Conservation (phyloP, 1,140 invertebrate species). For the Forficula auricularia region DNA sequence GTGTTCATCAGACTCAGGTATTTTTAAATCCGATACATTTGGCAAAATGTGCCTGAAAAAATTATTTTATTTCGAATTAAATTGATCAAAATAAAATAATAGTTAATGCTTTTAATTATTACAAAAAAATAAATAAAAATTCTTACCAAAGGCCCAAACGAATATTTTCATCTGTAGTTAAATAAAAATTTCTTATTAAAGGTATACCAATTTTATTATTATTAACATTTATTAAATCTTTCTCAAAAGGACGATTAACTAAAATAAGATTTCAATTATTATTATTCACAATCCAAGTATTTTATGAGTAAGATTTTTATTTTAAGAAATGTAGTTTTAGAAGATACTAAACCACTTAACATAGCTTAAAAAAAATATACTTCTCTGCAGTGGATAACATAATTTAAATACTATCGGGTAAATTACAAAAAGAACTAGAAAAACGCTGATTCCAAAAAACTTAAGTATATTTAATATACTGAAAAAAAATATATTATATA, state of each 20-base stretch:
- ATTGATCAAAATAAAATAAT: too few relatives aligned
- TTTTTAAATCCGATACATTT: slow-evolving; percentile 22
- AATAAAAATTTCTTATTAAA: slow-evolving; percentile 50
- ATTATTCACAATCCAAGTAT: too few relatives aligned
- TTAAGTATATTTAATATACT: slow-evolving; percentile 30
- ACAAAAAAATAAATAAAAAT: too few relatives aligned
- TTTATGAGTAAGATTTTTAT: too few relatives aligned
- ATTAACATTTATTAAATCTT: slow-evolving; percentile 40
- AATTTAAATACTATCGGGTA: slow-evolving; percentile 33
- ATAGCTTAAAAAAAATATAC: slow-evolving; percentile 36
- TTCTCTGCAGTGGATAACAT: slow-evolving; percentile 31
- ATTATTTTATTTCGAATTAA: too few relatives aligned
- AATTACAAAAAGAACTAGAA: slow-evolving; percentile 29
- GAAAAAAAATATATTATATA: too few relatives aligned
- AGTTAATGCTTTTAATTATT: too few relatives aligned
- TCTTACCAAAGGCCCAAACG: slow-evolving; percentile 42
- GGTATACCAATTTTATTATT: slow-evolving; percentile 35
- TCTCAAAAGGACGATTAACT: slow-evolving; percentile 41
- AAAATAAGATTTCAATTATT: slow-evolving; percentile 16
- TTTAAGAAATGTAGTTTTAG: too few relatives aligned
- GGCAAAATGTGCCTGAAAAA: slow-evolving; percentile 48
- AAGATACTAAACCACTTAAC: slow-evolving; percentile 32
- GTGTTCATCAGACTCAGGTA: slow-evolving; percentile 18
- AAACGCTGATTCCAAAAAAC: slow-evolving; percentile 26
- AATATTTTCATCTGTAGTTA: slow-evolving; percentile 40